Evolutionary conservation across 1,140 invertebrate genomes (phyloP), one percentile per base, ranked within the genome.

Genomic region (Heliconius hewitsoni): DNA sequence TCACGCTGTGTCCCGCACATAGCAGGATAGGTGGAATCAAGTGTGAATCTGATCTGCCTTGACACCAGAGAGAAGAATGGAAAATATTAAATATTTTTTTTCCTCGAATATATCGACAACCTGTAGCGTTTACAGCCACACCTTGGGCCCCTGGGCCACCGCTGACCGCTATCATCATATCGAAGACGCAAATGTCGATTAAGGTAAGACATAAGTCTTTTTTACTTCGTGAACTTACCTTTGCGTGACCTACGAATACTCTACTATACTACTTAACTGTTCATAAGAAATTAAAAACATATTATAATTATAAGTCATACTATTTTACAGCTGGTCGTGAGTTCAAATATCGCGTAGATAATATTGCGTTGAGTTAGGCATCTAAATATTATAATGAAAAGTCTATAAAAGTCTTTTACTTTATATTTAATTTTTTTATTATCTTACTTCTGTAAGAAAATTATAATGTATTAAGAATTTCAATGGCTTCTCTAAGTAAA

Each of bases 211-310:
- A 11, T 57, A 8, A 57, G n/a, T 52, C 18, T 18, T 9, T 52
- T 19, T 66, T 66, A 66, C 60, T 66, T 66, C 60, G 60, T 66
- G 60, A 66, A 16, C 60, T 30, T 66, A 30, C 60, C 13, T 66
- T 66, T 66, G 60, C 60, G 60, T 66, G 60, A 66, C 23, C 60
- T 66, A 66, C 60, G 60, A 66, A 13, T 66, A 66, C 23, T 66
- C 23, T 27, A 66, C 0, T 30, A 66, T 16, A 30, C 60, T 66
- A 66, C 27, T 66, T 66, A 30, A 27, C 27, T 66, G 27, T 27
- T 66, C 60, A 66, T 66, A 66, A 11, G 60, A 66, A 66, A 66
- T 30, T 27, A 30, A 27, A 30, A 66, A 66, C 13, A 66, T 30
- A 66, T 66, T 0, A 13, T 3, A 30, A 2, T 66, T 30, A 30